Base-by-base conservation (phyloP, 2,888 invertebrate species). In the Erebia ligea region DNA sequence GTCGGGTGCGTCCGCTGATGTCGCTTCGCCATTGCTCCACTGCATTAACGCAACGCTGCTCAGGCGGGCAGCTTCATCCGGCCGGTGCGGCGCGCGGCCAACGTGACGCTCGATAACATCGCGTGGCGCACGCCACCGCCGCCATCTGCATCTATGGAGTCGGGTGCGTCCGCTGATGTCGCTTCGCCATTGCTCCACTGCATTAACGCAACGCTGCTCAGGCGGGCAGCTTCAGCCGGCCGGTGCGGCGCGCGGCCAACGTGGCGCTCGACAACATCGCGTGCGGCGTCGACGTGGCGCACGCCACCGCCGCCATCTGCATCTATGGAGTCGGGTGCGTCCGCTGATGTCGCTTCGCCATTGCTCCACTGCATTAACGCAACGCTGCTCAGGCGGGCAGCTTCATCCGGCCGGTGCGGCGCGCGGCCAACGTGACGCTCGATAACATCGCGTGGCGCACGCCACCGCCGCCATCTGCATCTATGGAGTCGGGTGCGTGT, bases 351-450 rank as follows among this genome's bases (percentile, higher is more conserved):
- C n/a, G 50, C 11, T 57, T 21, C 17, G 6, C 19, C 19, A 21
- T 3, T 56, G 5, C 19, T 5, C 9, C 17, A 19, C n/a, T 56
- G 54, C 6, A 56, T 10, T 17, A n/a, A n/a, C n/a, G n/a, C n/a
- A n/a, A n/a, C n/a, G n/a, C n/a, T n/a, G n/a, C n/a, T n/a, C n/a
- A 96, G 87, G 95, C 95, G 0, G 96, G 96, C 61, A 97, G 97
- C 84, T 95, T 95, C 78, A 96, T 95, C 80, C 95, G 95, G 67
- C 96, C 97, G 76, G 96, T 97, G 76, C 93, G 96, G 9, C 95
- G 96, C 73, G 97, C 97, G 69, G 96, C 96, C 40, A 96, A 96
- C 82, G 88, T 95, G 65, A 95, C 97, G 0, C 88, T 97, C 59
- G 95, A 95, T 77, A 92, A 94, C 52, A 94, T 97, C 88, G 95